These are phyloP conservation scores for Sanderia malayensis DNA, from an alignment of 30 jellyfish, hydroid and myxozoan genomes.

Conservation along the genomic window DNA sequence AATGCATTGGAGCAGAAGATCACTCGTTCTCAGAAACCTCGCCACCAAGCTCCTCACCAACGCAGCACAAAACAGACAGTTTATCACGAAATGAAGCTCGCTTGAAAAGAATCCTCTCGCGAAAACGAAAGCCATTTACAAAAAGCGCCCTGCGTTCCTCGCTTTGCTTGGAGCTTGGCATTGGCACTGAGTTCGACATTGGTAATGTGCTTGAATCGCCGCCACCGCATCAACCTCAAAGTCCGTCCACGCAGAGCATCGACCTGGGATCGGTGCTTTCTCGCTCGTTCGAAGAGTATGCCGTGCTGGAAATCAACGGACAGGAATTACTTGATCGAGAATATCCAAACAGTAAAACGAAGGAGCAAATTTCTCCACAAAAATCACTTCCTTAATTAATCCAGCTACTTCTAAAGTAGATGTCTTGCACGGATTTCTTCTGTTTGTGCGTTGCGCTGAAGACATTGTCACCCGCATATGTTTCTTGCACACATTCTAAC, in stretches of 20 bases:
- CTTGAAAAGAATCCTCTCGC: slow-evolving; percentile 33
- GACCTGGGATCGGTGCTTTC: slow-evolving; percentile 81
- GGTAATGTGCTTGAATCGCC: slow-evolving; percentile 66
- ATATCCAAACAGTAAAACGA: slow-evolving; percentile 9
- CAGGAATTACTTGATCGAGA: slow-evolving; percentile 50
- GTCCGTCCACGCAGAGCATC: slow-evolving; percentile 90
- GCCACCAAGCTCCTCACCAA: slow-evolving; percentile 14
- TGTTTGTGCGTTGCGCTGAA: too few relatives aligned
- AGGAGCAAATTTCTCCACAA: slow-evolving; percentile 7
- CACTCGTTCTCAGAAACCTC: slow-evolving; percentile 27
- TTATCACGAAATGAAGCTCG: slow-evolving; percentile 58
- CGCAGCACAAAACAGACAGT: slow-evolving; percentile 38
- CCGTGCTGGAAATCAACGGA: slow-evolving; percentile 65
- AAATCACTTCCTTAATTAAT: slow-evolving; percentile 12
- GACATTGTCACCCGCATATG: too few relatives aligned
- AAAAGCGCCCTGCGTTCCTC: slow-evolving; percentile 67
- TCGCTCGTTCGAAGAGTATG: slow-evolving; percentile 59
- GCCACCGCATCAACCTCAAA: slow-evolving; percentile 38
- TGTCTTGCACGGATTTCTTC: too few relatives aligned
- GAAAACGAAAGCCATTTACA: slow-evolving; percentile 51
- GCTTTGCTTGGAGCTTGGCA: slow-evolving; percentile 75
- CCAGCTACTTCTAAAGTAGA: too few relatives aligned
- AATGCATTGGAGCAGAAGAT: slow-evolving; percentile 90
- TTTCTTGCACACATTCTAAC: too few relatives aligned
- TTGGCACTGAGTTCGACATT: slow-evolving; percentile 82